Base-by-base conservation (phyloP, 2,888 invertebrate species). In the Noctua janthe region DNA sequence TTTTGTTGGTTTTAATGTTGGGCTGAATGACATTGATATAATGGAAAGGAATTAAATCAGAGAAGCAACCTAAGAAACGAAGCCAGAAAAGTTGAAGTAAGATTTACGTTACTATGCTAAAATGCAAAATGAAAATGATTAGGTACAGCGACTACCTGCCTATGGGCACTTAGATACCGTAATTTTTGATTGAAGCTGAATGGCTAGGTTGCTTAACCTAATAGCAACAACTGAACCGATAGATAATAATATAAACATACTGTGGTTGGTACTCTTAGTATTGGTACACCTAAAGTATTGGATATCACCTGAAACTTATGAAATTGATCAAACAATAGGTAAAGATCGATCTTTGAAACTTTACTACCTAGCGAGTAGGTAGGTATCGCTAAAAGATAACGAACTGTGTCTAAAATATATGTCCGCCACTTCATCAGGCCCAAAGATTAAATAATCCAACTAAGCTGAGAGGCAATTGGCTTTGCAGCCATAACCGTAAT, bases 401-500 rank as follows among this genome's bases (percentile, higher is more conserved):
- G 49, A 71, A 76, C 64, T 8, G 15, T 54, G 10, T 43, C 23
- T 29, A 35, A 69, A 78, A 82, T 82, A 72, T 82, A 87, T 74
- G 80, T 78, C 80, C 71, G 74, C 81, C 74, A 86, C 75, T 86
- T 89, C 74, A 83, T 89, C 87, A 83, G 76, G 78, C 82, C 78
- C 49, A 69, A 84, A 85, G 81, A 89, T 84, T 84, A 71, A 79
- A 86, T 88, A 89, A 89, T 88, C 82, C 71, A 64, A 29, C 71
- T 88, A 86, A 88, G 81, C 87, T 78, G 80, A 86, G 87, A 90
- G 87, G 92, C 91, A 92, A 94, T 94, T 93, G 91, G 91, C 91
- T 92, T 90, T 88, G 88, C 90, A 91, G 91, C 91, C 91, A 91
- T 93, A 91, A 93, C 91, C 89, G 89, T 93, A 92, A 93, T 92